phyloP scores from a whole-genome alignment of 2,113 vertebrate species.

The Morone chrysops region DNA sequence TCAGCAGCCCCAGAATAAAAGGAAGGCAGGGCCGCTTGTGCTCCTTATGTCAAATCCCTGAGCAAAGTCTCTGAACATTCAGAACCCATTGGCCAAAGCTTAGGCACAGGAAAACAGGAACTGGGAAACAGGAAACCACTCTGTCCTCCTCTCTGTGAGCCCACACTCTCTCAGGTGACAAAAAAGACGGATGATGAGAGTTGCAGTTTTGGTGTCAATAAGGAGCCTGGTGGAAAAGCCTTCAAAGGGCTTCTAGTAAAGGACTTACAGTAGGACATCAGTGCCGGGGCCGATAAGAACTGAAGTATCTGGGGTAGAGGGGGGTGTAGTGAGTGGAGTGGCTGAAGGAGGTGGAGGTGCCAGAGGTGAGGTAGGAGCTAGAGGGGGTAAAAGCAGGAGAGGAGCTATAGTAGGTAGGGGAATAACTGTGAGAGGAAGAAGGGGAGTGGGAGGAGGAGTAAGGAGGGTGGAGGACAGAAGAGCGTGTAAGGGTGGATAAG shows the following conservation, averaged over 20 bases:
- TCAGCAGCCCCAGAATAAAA: slow-evolving; percentile 74
- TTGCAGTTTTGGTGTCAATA: slow-evolving; percentile 35
- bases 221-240: slow-evolving; percentile 40
- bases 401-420: slow-evolving; percentile 63
- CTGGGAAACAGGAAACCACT: slow-evolving; percentile 72
- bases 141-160: slow-evolving; percentile 80
- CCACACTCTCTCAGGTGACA: slow-evolving; percentile 51
- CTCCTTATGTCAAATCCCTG: slow-evolving; percentile 85
- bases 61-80: slow-evolving; percentile 80
- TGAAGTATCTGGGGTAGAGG: slow-evolving; percentile 79
- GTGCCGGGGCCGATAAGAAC: slow-evolving; percentile 79
- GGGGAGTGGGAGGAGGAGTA: slow-evolving; percentile 55
- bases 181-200: slow-evolving; percentile 48
- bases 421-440: slow-evolving; percentile 54
- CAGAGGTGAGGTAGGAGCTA: slow-evolving; percentile 57
- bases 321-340: slow-evolving; percentile 77
- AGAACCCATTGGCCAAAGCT: slow-evolving; percentile 55
- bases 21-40: slow-evolving; percentile 79
- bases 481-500: slow-evolving; percentile 66
- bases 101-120: slow-evolving; percentile 77
- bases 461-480: slow-evolving; percentile 67
- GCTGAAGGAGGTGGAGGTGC: slow-evolving; percentile 65
- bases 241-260: slow-evolving; percentile 26
- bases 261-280: slow-evolving; percentile 52
- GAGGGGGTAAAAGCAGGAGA: slow-evolving; percentile 64